Percentiles rank a stretch among this genome's conserved stretches.
Conservation (phyloP, 2,113 vertebrate species). For the Genyomyrus donnyi region DNA sequence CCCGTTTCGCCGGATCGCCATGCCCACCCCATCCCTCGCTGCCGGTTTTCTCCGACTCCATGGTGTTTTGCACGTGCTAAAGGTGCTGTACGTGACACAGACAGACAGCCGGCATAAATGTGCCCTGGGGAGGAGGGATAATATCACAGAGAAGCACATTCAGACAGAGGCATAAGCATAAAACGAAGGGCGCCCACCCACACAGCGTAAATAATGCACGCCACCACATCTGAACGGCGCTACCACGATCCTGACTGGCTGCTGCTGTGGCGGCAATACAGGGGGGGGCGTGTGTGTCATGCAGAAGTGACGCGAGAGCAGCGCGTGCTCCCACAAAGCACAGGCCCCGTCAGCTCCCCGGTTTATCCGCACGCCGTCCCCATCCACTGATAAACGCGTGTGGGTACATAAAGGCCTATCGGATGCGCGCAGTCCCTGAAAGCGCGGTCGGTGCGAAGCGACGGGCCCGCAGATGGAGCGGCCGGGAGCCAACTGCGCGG, state of each 20-base stretch:
- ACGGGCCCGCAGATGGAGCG: neutral
- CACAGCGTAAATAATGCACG: neutral
- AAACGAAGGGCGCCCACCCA: neutral
- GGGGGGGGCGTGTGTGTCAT: neutral
- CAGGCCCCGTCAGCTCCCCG: neutral
- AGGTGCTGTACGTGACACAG: neutral
- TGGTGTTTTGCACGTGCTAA: neutral
- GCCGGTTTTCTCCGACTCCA: neutral
- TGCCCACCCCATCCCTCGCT: neutral
- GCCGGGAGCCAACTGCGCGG: neutral
- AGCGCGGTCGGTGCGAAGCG: neutral
- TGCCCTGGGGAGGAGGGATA: neutral
- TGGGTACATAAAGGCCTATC: neutral
- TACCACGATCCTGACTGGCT: neutral
- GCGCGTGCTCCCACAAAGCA: neutral
- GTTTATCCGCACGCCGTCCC: neutral
- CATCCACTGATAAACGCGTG: neutral
- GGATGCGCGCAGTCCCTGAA: neutral
- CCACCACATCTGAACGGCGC: neutral
- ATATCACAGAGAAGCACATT: neutral
- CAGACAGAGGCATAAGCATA: neutral
- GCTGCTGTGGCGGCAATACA: neutral
- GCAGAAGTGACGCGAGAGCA: neutral
- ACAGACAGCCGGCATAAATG: neutral
- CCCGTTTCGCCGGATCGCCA: neutral